Evolutionary conservation across 2,888 invertebrate species (phyloP), one percentile per base, ranked within the genome.

Genomic region (Lepidocyrtoides sp.): DNA sequence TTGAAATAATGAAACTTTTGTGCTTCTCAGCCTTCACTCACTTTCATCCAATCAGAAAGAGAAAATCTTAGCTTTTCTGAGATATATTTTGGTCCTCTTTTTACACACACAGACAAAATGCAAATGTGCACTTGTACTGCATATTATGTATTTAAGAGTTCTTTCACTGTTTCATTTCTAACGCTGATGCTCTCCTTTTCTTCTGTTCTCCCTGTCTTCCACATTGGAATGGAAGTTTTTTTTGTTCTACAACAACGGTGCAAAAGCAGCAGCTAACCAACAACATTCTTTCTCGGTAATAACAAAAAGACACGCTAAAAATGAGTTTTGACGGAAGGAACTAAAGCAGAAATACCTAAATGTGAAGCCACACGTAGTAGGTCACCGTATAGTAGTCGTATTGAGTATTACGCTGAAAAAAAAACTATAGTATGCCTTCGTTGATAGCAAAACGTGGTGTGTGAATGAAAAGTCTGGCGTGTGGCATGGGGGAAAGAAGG

Each of bases 261-360:
- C n/a, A 77, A 51, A 2, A 32, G 36, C 3, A 41, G 32, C 54
- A 57, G 23, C n/a, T 2, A 57, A 20, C 41, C 60, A 41, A 57
- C 36, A 41, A 48, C 48, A 51, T 77, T 77, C 51, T 51, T 77
- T 77, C 51, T 17, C 20, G 72, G 41, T 72, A 72, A 85, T 54
- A 72, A 57, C 72, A 72, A 36, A 41, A 69, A 48, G 84, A 72
- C 85, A 75, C 75, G 85, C 85, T 85, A 69, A 75, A 85, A 85
- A 72, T 85, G 75, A 85, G 41, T 44, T 54, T 85, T 85, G 85
- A 75, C 75, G 85, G 57, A 51, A 84, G 69, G 60, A 75, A 77
- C 26, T 48, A 77, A 85, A 72, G 75, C 57, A 60, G 44, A 84
- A 63, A 54, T 72, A 72, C 51, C 60, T 82, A 41, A 2, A 82